Conservation (phyloP, 2,888 invertebrate genomes). For the Rhaphigaster nebulosa region DNA sequence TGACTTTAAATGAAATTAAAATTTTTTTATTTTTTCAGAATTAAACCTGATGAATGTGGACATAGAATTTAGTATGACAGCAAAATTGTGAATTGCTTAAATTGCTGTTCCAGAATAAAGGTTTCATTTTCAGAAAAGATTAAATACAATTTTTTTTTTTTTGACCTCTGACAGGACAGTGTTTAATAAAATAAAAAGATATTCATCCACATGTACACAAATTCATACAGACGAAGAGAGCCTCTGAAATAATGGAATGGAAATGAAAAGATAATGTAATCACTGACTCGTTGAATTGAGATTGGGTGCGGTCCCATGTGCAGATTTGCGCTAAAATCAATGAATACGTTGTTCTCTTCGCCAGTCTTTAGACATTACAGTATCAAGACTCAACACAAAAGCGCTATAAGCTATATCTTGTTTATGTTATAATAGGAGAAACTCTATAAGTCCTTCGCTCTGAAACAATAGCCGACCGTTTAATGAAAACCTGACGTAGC, state of each 20-base stretch:
- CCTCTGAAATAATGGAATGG: not conserved
- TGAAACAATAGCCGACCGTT: constrained; percentile 20
- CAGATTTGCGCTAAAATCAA: not conserved
- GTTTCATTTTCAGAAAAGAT: no score
- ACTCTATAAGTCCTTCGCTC: not conserved
- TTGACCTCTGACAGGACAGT: no score
- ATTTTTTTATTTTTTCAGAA: no score
- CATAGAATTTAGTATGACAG: no score
- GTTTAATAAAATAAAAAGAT: no score
- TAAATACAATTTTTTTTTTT: no score
- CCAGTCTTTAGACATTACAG: not conserved
- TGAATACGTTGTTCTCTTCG: no score
- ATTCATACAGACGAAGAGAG: not conserved
- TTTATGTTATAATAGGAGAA: not conserved
- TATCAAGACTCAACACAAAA: not conserved
- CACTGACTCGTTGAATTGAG: not conserved
- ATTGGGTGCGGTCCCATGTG: not conserved
- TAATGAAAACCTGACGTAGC: constrained; percentile 35
- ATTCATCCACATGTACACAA: no score
- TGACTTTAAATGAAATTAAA: no score
- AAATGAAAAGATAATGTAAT: not conserved
- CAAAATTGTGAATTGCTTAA: no score
- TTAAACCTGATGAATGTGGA: no score
- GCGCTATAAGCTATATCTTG: not conserved
- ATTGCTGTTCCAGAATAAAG: no score